phyloP scores from a whole-genome alignment of 1,140 invertebrate species.

The Sitophilus oryzae region DNA sequence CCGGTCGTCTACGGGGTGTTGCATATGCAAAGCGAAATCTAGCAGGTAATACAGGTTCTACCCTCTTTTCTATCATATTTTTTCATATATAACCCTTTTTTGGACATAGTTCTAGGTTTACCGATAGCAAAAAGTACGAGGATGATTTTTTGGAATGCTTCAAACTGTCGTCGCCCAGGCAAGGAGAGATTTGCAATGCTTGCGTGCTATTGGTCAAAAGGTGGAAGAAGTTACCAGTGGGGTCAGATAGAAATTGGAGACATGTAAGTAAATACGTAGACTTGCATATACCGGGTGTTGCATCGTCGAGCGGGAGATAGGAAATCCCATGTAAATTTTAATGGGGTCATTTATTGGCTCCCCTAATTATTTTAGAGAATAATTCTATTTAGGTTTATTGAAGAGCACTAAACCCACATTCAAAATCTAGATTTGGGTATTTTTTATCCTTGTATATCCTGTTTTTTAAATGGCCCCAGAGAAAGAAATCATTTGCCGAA shows the following conservation, averaged over 20 bases:
- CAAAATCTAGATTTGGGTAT: neutral
- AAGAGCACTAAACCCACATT: too few relatives aligned
- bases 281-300: neutral
- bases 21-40: constrained; percentile 85
- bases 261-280: constrained; percentile 59
- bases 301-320: too few relatives aligned
- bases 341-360: too few relatives aligned
- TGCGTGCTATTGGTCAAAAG: constrained; percentile 81
- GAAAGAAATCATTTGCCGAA: too few relatives aligned
- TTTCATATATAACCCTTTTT: neutral
- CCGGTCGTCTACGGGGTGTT: constrained; percentile 75
- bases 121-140: constrained; percentile 82
- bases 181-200: constrained; percentile 85
- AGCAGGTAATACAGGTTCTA: constrained; percentile 55
- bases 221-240: constrained; percentile 76
- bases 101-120: constrained; percentile 68
- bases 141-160: constrained; percentile 81
- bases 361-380: too few relatives aligned
- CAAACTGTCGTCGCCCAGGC: constrained; percentile 65
- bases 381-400: too few relatives aligned
- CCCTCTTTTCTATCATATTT: neutral
- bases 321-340: too few relatives aligned
- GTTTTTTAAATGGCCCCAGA: too few relatives aligned
- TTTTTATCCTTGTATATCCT: too few relatives aligned
- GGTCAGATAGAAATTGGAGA: constrained; percentile 74